phyloP scores from a whole-genome alignment of 1,140 invertebrate genomes.

The Heliconius himera region DNA sequence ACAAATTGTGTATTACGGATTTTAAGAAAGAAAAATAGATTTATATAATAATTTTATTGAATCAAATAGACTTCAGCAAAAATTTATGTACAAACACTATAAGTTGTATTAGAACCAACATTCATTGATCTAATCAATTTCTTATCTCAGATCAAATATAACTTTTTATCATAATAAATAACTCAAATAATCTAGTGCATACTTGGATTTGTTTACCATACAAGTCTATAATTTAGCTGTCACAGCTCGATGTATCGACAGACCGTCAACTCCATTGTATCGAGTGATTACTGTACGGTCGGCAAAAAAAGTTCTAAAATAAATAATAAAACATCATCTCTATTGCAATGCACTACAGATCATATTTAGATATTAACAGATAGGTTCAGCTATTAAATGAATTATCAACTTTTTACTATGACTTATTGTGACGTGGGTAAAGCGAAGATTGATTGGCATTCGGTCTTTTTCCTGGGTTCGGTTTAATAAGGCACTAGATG shows the following conservation, averaged over 20 bases:
- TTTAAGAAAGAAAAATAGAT: too few species aligned
- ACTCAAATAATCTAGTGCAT: slow-evolving; percentile 18
- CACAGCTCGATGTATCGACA: slow-evolving; percentile 35
- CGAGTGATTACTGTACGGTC: slow-evolving; percentile 34
- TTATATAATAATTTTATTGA: too few species aligned
- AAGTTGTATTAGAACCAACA: background rate
- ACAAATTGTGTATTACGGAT: too few species aligned
- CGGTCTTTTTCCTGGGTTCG: slow-evolving; percentile 28
- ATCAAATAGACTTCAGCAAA: background rate
- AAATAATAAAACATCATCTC: slow-evolving; percentile 3
- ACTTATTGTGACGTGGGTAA: slow-evolving; percentile 40
- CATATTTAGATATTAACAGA: background rate
- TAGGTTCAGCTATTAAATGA: slow-evolving; percentile 28
- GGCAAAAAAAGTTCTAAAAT: slow-evolving; percentile 1
- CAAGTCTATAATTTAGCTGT: slow-evolving; percentile 40
- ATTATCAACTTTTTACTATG: slow-evolving; percentile 40
- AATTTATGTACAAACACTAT: background rate
- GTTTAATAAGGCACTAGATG: slow-evolving; percentile 32
- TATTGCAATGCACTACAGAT: slow-evolving; percentile 12
- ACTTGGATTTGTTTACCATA: slow-evolving; percentile 20
- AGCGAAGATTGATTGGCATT: slow-evolving; percentile 42
- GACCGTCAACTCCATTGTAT: slow-evolving; percentile 43
- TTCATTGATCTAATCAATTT: background rate
- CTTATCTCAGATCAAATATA: background rate
- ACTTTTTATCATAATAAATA: slow-evolving; percentile 24